Base-by-base conservation (phyloP, 2,113 vertebrate genomes). In the Tautogolabrus adspersus region DNA sequence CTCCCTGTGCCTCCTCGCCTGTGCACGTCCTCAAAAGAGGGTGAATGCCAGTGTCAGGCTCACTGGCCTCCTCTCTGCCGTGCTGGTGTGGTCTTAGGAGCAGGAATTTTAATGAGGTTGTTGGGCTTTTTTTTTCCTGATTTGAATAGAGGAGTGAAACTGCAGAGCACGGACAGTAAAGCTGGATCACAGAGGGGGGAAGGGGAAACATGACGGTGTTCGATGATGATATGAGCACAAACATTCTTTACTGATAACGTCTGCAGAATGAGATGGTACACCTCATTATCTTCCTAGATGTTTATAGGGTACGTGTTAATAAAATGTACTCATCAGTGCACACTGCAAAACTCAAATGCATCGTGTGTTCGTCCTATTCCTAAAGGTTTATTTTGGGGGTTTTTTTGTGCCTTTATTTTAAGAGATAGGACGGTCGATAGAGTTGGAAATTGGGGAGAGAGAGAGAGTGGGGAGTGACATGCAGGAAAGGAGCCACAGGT, bases 81-180 rank as follows among this genome's bases (percentile, higher is more conserved):
- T 71, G 69, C 75, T 80, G 80, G 75, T 60, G 54, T 60, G 51
- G 44, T 82, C 82, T 77, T 64, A 87, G 61, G 66, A 72, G 76
- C 89, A 92, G 88, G 90, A 92, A 94, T 93, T 85, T 93, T 94
- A 93, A 95, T 88, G 84, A 94, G 91, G 74, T 69, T 63, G 82
- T 82, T 67, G 75, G 75, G 62, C n/a, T 65, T 26, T 46, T 81
- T 87, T 75, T 34, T 34, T 34, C 30, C 66, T 88, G 81, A 88
- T 85, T 66, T 75, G 49, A 87, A 80, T 18, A 80, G 55, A 85
- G 72, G 70, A 82, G 79, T 79, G 77, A 40, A 57, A 64, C 15
- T 11, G 62, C 26, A 63, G 6, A 59, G 46, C 13, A 8, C 21
- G 13, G 70, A 82, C 60, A 40, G 67, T 44, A 52, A 63, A 72